Conservation (phyloP, 2,888 invertebrate species). For the Hypomecis atomaria region DNA sequence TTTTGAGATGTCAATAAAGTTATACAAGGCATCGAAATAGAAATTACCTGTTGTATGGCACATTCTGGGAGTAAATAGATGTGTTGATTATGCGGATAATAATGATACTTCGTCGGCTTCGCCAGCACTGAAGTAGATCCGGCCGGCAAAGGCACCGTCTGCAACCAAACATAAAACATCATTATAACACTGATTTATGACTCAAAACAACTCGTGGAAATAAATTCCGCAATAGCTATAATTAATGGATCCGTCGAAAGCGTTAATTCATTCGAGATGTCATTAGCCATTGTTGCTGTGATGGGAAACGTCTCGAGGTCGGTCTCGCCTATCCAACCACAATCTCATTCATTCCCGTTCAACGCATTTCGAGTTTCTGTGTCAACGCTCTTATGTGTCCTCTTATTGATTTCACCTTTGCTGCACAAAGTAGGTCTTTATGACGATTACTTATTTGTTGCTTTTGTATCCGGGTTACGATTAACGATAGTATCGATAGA, state of each 20-base stretch:
- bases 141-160: constrained; percentile 88
- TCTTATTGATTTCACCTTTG: constrained; percentile 58
- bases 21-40: constrained; percentile 39
- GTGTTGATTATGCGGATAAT: constrained; percentile 97
- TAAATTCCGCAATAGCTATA: constrained; percentile 47
- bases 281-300: constrained; percentile 68
- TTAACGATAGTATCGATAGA: too few species aligned
- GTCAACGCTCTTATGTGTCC: constrained; percentile 58
- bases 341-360: constrained; percentile 59
- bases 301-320: constrained; percentile 67
- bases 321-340: constrained; percentile 57
- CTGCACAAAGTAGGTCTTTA: constrained; percentile 30
- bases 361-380: constrained; percentile 59
- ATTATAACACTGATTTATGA: constrained; percentile 44
- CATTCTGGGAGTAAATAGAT: constrained; percentile 96
- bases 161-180: constrained; percentile 68
- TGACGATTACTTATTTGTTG: constrained; percentile 32
- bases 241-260: constrained; percentile 61
- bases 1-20: constrained; percentile 47
- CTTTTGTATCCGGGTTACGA: not conserved
- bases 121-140: constrained; percentile 89
- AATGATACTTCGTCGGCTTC: constrained; percentile 96
- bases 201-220: constrained; percentile 46
- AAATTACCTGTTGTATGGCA: constrained; percentile 93
- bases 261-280: constrained; percentile 62